Conservation (phyloP, 2,888 invertebrate species). For the Arrhopalites spinosus region DNA sequence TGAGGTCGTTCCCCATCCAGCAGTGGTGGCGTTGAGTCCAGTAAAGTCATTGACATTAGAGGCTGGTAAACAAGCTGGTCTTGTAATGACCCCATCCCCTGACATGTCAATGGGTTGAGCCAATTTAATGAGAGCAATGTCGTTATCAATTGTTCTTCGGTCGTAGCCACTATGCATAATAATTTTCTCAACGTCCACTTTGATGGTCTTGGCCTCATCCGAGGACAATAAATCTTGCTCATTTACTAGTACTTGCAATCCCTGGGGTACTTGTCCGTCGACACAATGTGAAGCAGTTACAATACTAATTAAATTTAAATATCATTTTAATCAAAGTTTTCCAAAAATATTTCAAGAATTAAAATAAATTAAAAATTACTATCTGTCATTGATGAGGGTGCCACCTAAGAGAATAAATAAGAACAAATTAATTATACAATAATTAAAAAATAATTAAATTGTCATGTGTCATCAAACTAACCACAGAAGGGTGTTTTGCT, state of each 20-base stretch:
- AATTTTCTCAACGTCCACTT: conserved; percentile 42
- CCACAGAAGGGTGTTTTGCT: conserved; percentile 40
- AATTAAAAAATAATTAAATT: no score
- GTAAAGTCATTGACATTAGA: conserved; percentile 47
- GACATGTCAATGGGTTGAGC: conserved; percentile 36
- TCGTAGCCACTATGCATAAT: conserved; percentile 45
- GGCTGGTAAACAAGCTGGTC: conserved; percentile 53
- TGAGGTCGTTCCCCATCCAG: conserved; percentile 42
- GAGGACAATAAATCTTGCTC: conserved; percentile 47
- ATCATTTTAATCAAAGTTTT: no score
- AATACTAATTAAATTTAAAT: neutral
- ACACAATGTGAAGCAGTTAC: neutral
- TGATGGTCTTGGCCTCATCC: conserved; percentile 8
- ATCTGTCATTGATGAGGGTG: conserved; percentile 45
- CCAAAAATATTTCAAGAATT: no score
- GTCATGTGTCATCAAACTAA: no score
- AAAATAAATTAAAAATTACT: conserved; percentile 2
- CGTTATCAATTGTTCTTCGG: conserved; percentile 46
- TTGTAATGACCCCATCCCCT: conserved; percentile 30
- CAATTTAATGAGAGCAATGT: conserved; percentile 51
- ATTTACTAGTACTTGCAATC: neutral
- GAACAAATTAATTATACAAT: no score
- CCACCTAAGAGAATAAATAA: neutral
- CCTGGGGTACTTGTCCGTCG: conserved; percentile 1
- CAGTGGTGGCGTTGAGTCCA: conserved; percentile 47